phyloP scores from a whole-genome alignment of 2,888 invertebrate species.

The Drosophila tanythrix region DNA sequence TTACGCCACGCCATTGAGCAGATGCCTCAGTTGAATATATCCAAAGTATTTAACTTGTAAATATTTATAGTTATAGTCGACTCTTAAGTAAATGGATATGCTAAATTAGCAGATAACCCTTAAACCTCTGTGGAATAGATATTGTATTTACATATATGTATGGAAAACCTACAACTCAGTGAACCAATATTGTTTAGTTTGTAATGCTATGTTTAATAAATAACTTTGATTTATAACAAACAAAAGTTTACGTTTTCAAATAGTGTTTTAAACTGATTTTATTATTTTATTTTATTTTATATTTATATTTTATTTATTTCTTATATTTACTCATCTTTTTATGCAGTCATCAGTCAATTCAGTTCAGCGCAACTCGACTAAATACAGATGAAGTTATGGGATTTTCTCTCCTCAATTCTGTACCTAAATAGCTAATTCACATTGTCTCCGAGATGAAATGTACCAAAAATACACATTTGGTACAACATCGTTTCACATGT shows the following conservation, averaged over 20 bases:
- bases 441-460: background rate
- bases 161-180: slow-evolving; percentile 49
- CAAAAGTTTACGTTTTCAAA: background rate
- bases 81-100: slow-evolving; percentile 35
- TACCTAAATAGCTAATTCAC: background rate
- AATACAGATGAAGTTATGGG: background rate
- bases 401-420: background rate
- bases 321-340: no score
- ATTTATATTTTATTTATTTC: no score
- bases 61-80: slow-evolving; percentile 58
- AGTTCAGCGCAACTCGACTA: background rate
- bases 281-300: no score
- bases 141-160: background rate
- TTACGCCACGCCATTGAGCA: slow-evolving; percentile 80
- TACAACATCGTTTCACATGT: background rate
- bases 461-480: slow-evolving; percentile 2
- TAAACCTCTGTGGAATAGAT: slow-evolving; percentile 35
- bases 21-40: slow-evolving; percentile 20
- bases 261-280: background rate
- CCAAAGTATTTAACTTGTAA: slow-evolving; percentile 74
- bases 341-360: no score
- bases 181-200: slow-evolving; percentile 37
- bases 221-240: background rate
- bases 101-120: slow-evolving; percentile 59
- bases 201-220: slow-evolving; percentile 11